Evolutionary conservation across 2,113 vertebrate species (phyloP), one percentile per base, ranked within the genome.

Genomic region (Rhinolophus sinicus): DNA sequence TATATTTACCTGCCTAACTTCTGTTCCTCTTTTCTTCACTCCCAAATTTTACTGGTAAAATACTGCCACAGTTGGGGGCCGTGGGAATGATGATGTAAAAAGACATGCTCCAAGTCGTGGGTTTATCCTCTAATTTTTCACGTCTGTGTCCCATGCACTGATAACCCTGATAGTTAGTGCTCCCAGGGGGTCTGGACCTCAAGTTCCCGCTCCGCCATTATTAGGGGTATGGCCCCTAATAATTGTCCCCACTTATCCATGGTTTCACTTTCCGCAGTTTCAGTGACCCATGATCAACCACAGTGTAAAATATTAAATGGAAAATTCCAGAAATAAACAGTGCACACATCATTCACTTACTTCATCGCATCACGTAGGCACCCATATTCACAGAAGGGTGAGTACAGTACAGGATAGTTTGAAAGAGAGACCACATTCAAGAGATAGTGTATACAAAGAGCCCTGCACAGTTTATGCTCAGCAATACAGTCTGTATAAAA

Each of bases 401-500:
- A 56, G 70, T 28, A 16, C 70, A 26, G 40, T 47, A 18, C 56
- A 24, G 26, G n/a, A 26, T 15, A 8, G 18, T 50, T 18, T 50
- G 44, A 28, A 54, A 10, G 14, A 28, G 77, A 10, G 14, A 28
- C 35, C n/a, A 58, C 54, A 4, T 38, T 58, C 54, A 38, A 1
- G 22, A 40, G n/a, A 50, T 13, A 16, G 77, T 24, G 33, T 3
- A 0, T 13, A 2, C 6, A 3, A 24, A n/a, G 33, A 33, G 10
- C 26, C 35, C 33, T 28, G 35, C 1, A 8, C 30, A 2, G 11
- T 26, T 1, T 11, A 24, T 30, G 9, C 7, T 28, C 38, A 70
- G 40, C 1, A 24, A 12, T 2, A 0, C 2, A 19, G 35, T 38
- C 21, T 4, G 0, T 33, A 38, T 28, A 7, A 30, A 64, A 24